Conservation (phyloP, 2,888 invertebrate genomes). For the Alentia gelatinosa region DNA sequence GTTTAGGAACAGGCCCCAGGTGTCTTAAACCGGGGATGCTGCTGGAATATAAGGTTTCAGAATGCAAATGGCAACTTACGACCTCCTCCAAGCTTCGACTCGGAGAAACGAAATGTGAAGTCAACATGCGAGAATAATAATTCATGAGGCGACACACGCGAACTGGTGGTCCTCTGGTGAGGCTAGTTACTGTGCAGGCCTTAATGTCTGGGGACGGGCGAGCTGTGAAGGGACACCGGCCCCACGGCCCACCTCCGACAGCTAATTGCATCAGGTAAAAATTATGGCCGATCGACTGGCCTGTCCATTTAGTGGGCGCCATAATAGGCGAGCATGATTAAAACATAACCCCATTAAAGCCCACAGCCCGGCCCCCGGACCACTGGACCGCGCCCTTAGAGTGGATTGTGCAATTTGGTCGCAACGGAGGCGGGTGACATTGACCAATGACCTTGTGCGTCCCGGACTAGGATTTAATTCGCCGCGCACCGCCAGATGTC, state of each 20-base stretch:
- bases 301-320: slow-evolving; percentile 25
- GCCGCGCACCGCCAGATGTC: neutral
- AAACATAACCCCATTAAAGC: slow-evolving; percentile 54
- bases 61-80: neutral
- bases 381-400: slow-evolving; percentile 28
- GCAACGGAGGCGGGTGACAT: neutral
- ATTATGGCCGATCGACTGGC: slow-evolving; percentile 12
- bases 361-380: neutral
- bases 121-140: neutral
- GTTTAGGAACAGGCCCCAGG: too few species aligned
- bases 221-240: neutral
- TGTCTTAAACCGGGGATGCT: too few species aligned
- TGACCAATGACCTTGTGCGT: slow-evolving; percentile 33
- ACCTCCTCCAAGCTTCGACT: neutral
- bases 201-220: neutral
- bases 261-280: slow-evolving; percentile 39
- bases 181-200: neutral
- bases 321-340: slow-evolving; percentile 34
- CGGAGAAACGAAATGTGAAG: neutral
- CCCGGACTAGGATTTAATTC: slow-evolving; percentile 35
- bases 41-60: too few species aligned
- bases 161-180: neutral
- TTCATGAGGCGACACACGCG: neutral
- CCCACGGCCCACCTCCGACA: neutral
- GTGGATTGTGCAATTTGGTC: slow-evolving; percentile 46